Evolutionary conservation across 2,888 invertebrate species (phyloP).

Genomic region (Dione vanillae): DNA sequence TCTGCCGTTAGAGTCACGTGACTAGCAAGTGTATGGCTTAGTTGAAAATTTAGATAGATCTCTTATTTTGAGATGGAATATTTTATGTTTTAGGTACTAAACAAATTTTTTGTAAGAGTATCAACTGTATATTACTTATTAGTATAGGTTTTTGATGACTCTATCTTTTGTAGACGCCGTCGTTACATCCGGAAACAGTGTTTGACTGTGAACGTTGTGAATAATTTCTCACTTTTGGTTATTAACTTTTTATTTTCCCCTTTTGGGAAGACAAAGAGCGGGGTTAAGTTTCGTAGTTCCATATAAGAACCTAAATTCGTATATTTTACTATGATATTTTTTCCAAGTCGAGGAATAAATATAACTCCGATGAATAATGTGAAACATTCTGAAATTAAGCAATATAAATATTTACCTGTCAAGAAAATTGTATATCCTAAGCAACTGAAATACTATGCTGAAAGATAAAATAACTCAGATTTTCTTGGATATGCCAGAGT

Average conservation of each 20-base stretch:
- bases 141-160: no score
- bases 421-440: not conserved
- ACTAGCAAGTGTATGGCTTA: constrained; percentile 10
- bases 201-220: no score
- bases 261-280: not conserved
- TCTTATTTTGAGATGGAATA: not conserved
- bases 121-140: no score
- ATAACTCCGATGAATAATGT: no score
- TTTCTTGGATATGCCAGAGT: not conserved
- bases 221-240: not conserved
- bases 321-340: no score
- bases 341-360: no score
- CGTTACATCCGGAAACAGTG: no score
- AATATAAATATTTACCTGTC: no score
- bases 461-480: constrained; percentile 17
- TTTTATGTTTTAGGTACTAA: not conserved
- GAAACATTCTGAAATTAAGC: no score
- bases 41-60: not conserved
- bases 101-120: no score
- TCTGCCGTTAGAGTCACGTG: constrained; percentile 8
- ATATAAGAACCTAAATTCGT: no score
- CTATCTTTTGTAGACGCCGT: no score
- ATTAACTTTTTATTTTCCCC: not conserved
- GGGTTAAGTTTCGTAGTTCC: not conserved
- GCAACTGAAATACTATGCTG: not conserved